A percentile compares a stretch with the other conserved stretches of the same genome.
These are phyloP conservation scores for Cliona cf. orientalis DNA, from an alignment of 37 sponge, comb jelly and placozoan genomes.

Conservation along the genomic window DNA sequence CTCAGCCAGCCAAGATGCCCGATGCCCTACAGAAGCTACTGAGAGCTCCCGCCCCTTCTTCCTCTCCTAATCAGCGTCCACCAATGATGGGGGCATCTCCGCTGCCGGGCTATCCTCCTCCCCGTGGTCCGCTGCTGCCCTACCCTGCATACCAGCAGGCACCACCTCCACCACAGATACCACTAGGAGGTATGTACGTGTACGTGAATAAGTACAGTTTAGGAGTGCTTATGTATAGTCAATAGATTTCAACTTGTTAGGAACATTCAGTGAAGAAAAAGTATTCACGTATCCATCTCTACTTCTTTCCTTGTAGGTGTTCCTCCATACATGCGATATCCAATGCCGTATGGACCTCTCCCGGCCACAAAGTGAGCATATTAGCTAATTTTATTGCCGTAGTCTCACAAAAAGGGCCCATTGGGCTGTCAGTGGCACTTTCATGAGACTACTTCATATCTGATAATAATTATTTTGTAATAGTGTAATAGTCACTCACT, in stretches of 20 bases:
- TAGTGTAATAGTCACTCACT: too few relatives aligned
- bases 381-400: neutral
- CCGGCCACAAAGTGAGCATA: slow-evolving; percentile 4
- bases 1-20: neutral
- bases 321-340: neutral
- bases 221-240: neutral
- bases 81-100: neutral
- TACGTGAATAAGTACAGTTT: too few relatives aligned
- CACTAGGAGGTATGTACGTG: too few relatives aligned
- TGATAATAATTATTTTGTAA: too few relatives aligned
- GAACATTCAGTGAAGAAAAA: too few relatives aligned
- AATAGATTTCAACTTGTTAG: neutral
- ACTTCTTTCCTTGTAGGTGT: neutral
- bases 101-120: neutral
- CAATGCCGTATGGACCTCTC: slow-evolving; percentile 26
- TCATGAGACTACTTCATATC: too few relatives aligned
- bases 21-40: slow-evolving; percentile 25
- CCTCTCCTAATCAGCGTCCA: neutral
- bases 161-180: too few relatives aligned
- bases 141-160: neutral
- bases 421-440: too few relatives aligned
- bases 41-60: neutral
- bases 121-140: neutral
- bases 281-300: neutral
- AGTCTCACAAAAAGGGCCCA: neutral